A percentile compares a stretch with the other conserved stretches of the same genome.
Conservation (phyloP, 2,888 invertebrate species). For the Eupeodes luniger region DNA sequence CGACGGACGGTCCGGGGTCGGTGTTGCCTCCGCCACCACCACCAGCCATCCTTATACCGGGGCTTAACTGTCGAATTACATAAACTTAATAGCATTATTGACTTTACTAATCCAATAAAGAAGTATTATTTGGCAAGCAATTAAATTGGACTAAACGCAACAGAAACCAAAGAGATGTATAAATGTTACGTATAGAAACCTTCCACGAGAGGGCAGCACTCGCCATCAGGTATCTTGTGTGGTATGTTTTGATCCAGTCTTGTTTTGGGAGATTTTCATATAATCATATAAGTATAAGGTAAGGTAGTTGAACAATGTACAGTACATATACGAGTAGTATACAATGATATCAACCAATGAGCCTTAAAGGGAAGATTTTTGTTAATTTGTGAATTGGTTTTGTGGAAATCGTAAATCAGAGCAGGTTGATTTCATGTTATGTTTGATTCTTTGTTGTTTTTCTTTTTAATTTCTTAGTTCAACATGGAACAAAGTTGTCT, state of each 20-base stretch:
- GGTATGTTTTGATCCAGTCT: background rate
- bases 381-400: conserved; percentile 42
- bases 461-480: background rate
- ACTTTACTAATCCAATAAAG: conserved; percentile 58
- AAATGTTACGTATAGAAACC: conserved; percentile 5
- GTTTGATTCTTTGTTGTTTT: background rate
- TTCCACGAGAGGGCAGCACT: conserved; percentile 13
- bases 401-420: conserved; percentile 47
- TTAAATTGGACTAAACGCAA: conserved; percentile 63
- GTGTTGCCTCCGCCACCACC: background rate
- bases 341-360: background rate
- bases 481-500: conserved; percentile 7
- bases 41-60: background rate
- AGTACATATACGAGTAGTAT: too few relatives aligned
- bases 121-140: conserved; percentile 70
- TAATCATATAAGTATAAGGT: background rate
- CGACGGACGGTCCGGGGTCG: conserved; percentile 12
- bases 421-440: conserved; percentile 15
- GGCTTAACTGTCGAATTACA: conserved; percentile 56
- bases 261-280: conserved; percentile 12
- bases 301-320: too few relatives aligned
- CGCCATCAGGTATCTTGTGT: background rate
- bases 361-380: conserved; percentile 50
- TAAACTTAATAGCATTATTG: conserved; percentile 68
- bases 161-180: conserved; percentile 13